Evolutionary conservation across 2,888 invertebrate species (phyloP).

Genomic region (Cistogaster globosa): DNA sequence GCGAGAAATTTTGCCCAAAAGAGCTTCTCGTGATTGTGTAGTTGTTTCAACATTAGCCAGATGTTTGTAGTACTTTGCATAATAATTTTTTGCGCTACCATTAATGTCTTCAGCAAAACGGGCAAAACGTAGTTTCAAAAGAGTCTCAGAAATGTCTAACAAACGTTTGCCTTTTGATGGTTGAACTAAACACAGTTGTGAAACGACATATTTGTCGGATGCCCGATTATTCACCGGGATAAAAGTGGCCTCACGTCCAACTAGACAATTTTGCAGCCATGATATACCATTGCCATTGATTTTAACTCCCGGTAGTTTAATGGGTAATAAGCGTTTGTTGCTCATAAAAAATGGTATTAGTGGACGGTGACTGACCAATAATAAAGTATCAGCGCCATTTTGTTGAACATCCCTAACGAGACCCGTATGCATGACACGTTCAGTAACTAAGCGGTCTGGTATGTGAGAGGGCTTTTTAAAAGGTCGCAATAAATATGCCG

Average conservation of each 20-base stretch:
- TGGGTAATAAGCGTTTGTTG: slow-evolving; percentile 75
- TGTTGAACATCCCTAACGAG: slow-evolving; percentile 77
- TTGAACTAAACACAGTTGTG: slow-evolving; percentile 82
- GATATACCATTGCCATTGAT: slow-evolving; percentile 82
- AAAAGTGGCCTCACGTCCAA: slow-evolving; percentile 82
- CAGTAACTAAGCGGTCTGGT: slow-evolving; percentile 78
- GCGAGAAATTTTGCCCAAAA: slow-evolving; percentile 75
- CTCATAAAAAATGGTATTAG: slow-evolving; percentile 78
- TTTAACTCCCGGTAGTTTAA: slow-evolving; percentile 79
- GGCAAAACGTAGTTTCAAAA: slow-evolving; percentile 81
- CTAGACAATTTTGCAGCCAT: slow-evolving; percentile 84
- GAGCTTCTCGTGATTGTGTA: slow-evolving; percentile 75
- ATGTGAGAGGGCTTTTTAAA: slow-evolving; percentile 80
- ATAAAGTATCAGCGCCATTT: slow-evolving; percentile 77
- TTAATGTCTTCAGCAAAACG: slow-evolving; percentile 76
- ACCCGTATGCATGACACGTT: slow-evolving; percentile 79
- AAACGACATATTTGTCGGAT: slow-evolving; percentile 82
- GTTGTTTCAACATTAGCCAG: slow-evolving; percentile 77
- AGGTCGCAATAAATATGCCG: slow-evolving; percentile 79
- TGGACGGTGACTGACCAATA: slow-evolving; percentile 78
- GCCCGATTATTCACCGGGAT: slow-evolving; percentile 81
- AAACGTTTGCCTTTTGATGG: slow-evolving; percentile 78
- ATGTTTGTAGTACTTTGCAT: slow-evolving; percentile 79
- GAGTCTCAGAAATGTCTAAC: slow-evolving; percentile 80
- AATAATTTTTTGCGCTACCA: slow-evolving; percentile 75